Percentiles rank a stretch among this genome's conserved stretches.
phyloP scores from a whole-genome alignment of 2,888 invertebrate genomes.

The Bhutanitis thaidina region DNA sequence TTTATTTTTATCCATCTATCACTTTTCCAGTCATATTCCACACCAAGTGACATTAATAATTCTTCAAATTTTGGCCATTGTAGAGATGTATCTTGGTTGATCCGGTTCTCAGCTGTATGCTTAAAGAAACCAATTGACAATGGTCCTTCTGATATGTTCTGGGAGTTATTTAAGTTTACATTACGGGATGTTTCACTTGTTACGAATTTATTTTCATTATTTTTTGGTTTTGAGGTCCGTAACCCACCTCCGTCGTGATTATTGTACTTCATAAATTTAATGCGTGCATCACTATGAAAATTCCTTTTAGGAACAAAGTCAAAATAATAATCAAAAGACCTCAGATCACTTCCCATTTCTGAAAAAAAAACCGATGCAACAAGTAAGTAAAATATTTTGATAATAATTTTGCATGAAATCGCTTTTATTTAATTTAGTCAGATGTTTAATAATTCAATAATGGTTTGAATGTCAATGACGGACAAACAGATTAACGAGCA shows the following conservation, averaged over 20 bases:
- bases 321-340: constrained; percentile 22
- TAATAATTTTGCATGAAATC: too few relatives aligned
- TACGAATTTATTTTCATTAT: too few relatives aligned
- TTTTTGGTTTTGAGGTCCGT: not conserved
- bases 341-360: constrained; percentile 6
- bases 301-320: constrained; percentile 54
- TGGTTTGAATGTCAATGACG: too few relatives aligned
- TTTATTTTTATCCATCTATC: constrained; percentile 72
- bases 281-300: not conserved
- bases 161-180: not conserved
- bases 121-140: not conserved
- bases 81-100: constrained; percentile 12
- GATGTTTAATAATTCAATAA: too few relatives aligned
- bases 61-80: constrained; percentile 70
- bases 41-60: constrained; percentile 59
- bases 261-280: constrained; percentile 16
- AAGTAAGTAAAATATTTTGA: not conserved
- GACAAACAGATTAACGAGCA: too few relatives aligned
- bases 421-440: too few relatives aligned
- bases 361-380: constrained; percentile 3
- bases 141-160: constrained; percentile 1
- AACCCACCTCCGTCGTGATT: constrained; percentile 8
- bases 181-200: not conserved
- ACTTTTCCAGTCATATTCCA: constrained; percentile 71
- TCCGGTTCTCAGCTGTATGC: not conserved